Evolutionary conservation across 2,113 vertebrate genomes (phyloP), one percentile per base, ranked within the genome.

Genomic region (Lophochroa leadbeateri): DNA sequence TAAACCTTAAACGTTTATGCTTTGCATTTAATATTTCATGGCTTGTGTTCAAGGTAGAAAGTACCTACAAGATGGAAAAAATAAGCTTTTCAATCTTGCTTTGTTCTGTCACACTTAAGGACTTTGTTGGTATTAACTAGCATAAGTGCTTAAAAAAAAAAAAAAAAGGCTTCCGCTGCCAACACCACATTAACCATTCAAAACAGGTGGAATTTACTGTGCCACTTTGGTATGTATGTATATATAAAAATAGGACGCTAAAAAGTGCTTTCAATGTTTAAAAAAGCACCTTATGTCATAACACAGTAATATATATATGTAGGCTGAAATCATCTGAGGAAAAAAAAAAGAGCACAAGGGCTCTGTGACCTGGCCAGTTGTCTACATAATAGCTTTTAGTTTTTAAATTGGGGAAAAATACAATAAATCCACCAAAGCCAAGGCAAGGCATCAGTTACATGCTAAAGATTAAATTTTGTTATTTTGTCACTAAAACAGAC

Each of bases 141-240:
- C 53, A 83, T 37, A 65, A 67, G 44, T 25, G 57, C 20, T 68
- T 53, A 13, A 84, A 65, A 37, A 35, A 6, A n/a, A 37, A 61
- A 47, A 21, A 20, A 15, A 58, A 35, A 23, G 13, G 33, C 6
- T 52, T 37, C 70, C 28, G 46, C 35, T 94, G 84, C 53, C 71
- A 97, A 52, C 41, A 44, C 7, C 20, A 82, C 61, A 86, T 82
- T 83, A 96, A 88, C n/a, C 24, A 50, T 27, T 90, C 55, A 93
- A 33, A 68, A 72, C 88, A 95, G 92, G 58, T 87, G 67, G 17
- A 86, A 91, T 96, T 86, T 80, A 80, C 58, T 86, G 20, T 39
- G 64, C 21, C 35, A 52, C 24, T 79, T 86, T 27, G 41, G 35
- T 72, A 63, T 46, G 31, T 35, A 39, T 13, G 21, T 18, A 41